Conservation (phyloP, 2,113 vertebrate genomes). For the Campylomormyrus tamandua region DNA sequence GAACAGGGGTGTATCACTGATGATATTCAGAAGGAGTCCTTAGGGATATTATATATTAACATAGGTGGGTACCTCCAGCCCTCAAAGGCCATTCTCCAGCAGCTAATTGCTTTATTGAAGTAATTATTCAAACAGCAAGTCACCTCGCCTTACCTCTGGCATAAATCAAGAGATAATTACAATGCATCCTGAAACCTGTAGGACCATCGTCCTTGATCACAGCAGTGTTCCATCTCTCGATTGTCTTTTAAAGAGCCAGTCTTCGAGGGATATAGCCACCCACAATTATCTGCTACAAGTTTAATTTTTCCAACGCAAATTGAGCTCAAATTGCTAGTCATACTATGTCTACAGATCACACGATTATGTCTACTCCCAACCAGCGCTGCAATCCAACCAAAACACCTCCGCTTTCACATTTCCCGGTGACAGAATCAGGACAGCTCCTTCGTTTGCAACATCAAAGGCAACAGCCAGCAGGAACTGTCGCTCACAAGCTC, state of each 20-base stretch:
- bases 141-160: background rate
- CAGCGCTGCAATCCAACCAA: background rate
- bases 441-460: conserved; percentile 1
- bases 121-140: conserved; percentile 5
- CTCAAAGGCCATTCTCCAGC: background rate
- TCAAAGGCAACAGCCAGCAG: conserved; percentile 14
- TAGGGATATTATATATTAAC: background rate
- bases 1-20: background rate
- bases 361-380: background rate
- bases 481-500: background rate
- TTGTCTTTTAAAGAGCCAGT: background rate
- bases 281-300: background rate
- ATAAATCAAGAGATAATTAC: conserved; percentile 1
- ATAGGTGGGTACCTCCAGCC: background rate
- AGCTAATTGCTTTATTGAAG: background rate
- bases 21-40: background rate
- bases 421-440: conserved; percentile 30
- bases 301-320: background rate
- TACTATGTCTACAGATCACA: background rate
- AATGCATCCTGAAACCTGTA: background rate
- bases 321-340: background rate
- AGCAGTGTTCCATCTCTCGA: background rate
- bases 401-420: conserved; percentile 1
- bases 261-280: background rate
- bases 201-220: background rate